Evolutionary conservation across 2,113 vertebrate species (phyloP), one percentile per base, ranked within the genome.

Genomic region (Columba livia): DNA sequence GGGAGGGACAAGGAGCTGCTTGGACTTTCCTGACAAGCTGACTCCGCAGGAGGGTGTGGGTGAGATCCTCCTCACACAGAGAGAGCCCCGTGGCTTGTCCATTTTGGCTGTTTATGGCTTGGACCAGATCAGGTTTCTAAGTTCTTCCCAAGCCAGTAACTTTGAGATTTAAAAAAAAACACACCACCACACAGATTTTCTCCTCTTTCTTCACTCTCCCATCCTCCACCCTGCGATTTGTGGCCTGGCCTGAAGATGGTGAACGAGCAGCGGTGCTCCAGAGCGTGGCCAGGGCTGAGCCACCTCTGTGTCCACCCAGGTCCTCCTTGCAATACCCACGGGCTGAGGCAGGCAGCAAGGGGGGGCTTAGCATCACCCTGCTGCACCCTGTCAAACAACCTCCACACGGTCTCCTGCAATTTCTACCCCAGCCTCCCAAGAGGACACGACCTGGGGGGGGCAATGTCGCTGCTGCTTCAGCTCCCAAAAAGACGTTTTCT

Each of bases 161-260:
- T 78, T 90, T 5, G 48, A 5, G 19, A 73, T 40, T 17, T 48
- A 17, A 14, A 34, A 69, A 34, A 67, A 48, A 64, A 11, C 25
- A 48, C 21, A 21, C 9, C 21, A 47, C 7, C 17, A 3, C 0
- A 0, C 15, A 14, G 80, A 71, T 87, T 94, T 95, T 91, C 44
- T 94, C 50, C 66, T 71, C 25, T 87, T 85, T 79, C 81, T 50
- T 58, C 66, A 87, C 71, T 31, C 79, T 94, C 95, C 90, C 85
- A 65, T 89, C 58, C 90, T 94, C 94, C 92, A 72, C 67, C 79
- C 94, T 94, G 88, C 15, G 53, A 93, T 94, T 53, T 96, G 92
- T 91, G 94, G 74, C 94, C 96, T 95, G 88, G 88, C 94, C 94
- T 96, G 94, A 96, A 94, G 90, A 94, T 93, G 94, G 90, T 83